A percentile compares a stretch with the other conserved stretches of the same genome.
Conservation (phyloP, 2,888 invertebrate genomes). For the Leucoma salicis region DNA sequence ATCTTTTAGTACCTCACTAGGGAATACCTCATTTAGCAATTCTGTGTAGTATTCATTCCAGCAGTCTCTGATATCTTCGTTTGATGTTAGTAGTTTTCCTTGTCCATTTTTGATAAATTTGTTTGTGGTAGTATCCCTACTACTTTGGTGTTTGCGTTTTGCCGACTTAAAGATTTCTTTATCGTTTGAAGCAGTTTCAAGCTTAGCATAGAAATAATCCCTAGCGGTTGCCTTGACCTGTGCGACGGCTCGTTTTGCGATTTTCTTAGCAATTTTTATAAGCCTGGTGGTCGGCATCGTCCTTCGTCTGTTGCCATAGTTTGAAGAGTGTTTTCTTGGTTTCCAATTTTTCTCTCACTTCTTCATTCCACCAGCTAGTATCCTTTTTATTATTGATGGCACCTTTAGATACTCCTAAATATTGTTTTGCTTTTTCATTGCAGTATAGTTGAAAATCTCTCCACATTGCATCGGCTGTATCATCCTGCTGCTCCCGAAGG, state of each 20-base stretch:
- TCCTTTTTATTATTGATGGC: not conserved
- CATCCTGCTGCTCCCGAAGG: no score
- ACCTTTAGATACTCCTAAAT: not conserved
- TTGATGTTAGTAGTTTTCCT: not conserved
- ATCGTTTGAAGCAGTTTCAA: not conserved
- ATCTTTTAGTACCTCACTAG: not conserved
- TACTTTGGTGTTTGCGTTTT: not conserved
- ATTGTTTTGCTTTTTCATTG: not conserved
- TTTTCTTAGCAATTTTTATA: slow-evolving; percentile 12
- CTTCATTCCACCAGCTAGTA: not conserved
- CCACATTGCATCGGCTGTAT: no score
- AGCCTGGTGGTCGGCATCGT: slow-evolving; percentile 6
- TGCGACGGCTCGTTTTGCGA: slow-evolving; percentile 9
- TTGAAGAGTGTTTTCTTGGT: slow-evolving; percentile 16
- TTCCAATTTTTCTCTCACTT: not conserved
- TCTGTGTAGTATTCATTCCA: slow-evolving; percentile 6
- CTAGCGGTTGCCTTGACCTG: slow-evolving; percentile 8
- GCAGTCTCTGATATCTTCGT: not conserved
- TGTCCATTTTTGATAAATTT: not conserved
- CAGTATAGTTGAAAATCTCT: not conserved
- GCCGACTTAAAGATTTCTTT: not conserved
- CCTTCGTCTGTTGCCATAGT: slow-evolving; percentile 13
- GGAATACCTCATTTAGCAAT: slow-evolving; percentile 8
- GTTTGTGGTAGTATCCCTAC: not conserved
- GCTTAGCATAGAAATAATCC: slow-evolving; percentile 9